phyloP scores from a whole-genome alignment of 2,797 vertebrate genomes.

The Gambelia wislizenii region DNA sequence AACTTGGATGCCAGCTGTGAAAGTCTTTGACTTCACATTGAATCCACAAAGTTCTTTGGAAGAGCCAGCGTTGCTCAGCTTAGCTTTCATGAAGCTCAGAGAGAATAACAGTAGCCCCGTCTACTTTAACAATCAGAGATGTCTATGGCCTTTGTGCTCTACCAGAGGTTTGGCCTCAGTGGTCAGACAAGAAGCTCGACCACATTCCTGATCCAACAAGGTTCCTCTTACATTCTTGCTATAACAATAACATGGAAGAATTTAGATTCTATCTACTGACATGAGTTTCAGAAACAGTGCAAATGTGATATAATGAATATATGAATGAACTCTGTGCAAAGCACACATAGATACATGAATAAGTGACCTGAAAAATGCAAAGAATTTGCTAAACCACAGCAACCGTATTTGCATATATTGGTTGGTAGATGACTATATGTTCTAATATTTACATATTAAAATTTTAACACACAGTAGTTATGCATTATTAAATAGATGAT shows the following conservation, averaged over 20 bases:
- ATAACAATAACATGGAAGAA: not conserved
- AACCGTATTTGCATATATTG: slow-evolving; percentile 45
- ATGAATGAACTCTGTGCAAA: slow-evolving; percentile 16
- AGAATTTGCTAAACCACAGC: not conserved
- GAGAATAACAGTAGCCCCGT: not conserved
- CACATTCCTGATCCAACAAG: too few species aligned
- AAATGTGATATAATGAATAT: slow-evolving; percentile 35
- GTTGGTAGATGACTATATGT: slow-evolving; percentile 59
- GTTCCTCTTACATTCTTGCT: not conserved
- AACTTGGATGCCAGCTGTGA: too few species aligned
- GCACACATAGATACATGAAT: not conserved
- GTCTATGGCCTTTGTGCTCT: not conserved
- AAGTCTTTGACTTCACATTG: too few species aligned
- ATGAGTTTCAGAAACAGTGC: not conserved
- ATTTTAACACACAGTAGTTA: slow-evolving; percentile 68
- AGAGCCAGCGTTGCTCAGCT: not conserved
- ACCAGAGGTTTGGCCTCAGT: not conserved
- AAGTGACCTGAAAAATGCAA: too few species aligned
- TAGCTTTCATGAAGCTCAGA: not conserved
- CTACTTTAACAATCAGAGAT: not conserved
- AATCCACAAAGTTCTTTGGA: not conserved
- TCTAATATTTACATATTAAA: slow-evolving; percentile 71
- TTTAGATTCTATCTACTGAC: too few species aligned
- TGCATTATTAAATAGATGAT: slow-evolving; percentile 70
- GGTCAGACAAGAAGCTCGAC: not conserved